These are phyloP conservation scores for Pandion haliaetus DNA, from an alignment of 2,113 vertebrate genomes.

Conservation along the genomic window DNA sequence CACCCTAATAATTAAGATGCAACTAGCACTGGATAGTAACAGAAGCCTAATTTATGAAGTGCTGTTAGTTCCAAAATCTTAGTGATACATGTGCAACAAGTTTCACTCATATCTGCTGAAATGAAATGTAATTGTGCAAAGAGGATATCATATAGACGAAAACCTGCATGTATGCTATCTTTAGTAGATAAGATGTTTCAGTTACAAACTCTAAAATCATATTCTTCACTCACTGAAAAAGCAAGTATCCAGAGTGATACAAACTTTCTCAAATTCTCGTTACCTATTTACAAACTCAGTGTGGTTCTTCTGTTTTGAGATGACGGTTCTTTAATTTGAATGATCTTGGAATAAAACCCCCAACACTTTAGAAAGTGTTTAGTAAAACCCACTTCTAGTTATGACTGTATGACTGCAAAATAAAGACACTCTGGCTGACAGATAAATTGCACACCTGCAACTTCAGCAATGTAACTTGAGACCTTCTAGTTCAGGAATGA, in stretches of 20 bases:
- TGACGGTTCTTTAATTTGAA: not conserved
- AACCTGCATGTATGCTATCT: not conserved
- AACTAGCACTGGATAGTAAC: slow-evolving; percentile 39
- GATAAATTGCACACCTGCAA: not conserved
- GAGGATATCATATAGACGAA: not conserved
- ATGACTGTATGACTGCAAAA: not conserved
- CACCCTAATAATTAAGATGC: slow-evolving; percentile 62
- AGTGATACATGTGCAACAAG: slow-evolving; percentile 9
- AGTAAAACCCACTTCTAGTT: not conserved
- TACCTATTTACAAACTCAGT: not conserved
- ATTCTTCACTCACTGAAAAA: slow-evolving; percentile 25
- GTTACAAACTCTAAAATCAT: slow-evolving; percentile 23
- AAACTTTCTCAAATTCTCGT: not conserved
- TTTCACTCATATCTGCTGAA: slow-evolving; percentile 51
- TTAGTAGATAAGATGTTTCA: not conserved
- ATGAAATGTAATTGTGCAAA: slow-evolving; percentile 37
- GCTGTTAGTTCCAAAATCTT: not conserved
- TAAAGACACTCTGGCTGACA: not conserved
- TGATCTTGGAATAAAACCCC: not conserved
- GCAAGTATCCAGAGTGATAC: not conserved
- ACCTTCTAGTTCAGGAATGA: not conserved
- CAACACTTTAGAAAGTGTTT: not conserved
- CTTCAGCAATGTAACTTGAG: not conserved
- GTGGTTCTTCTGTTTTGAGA: not conserved
- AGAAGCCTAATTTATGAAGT: slow-evolving; percentile 63